Conservation (phyloP, 1,140 invertebrate species). For the Ditylenchus dipsaci region DNA sequence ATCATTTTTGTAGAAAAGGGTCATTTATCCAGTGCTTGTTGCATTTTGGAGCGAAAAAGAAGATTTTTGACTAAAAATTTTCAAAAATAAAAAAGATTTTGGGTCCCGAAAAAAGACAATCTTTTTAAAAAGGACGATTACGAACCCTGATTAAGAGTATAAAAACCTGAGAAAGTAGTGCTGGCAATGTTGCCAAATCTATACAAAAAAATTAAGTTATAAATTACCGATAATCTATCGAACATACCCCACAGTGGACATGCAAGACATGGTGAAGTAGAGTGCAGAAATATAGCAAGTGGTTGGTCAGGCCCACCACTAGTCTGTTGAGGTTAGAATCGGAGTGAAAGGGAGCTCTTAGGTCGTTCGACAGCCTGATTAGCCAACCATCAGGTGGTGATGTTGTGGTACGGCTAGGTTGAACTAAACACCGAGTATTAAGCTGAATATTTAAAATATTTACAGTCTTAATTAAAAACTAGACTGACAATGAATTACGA, state of each 20-base stretch:
- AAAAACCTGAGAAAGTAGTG: conserved; percentile 72
- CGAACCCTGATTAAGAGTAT: too few species aligned
- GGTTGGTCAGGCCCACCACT: conserved; percentile 59
- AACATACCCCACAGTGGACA: conserved; percentile 84
- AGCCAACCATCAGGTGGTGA: conserved; percentile 39
- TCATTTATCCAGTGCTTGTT: too few species aligned
- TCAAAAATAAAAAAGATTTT: too few species aligned
- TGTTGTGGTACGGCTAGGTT: neutral
- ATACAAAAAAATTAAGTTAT: too few species aligned
- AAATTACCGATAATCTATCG: too few species aligned
- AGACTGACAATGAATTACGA: too few species aligned
- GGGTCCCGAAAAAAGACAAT: too few species aligned
- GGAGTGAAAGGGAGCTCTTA: conserved; percentile 53
- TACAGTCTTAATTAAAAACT: conserved; percentile 16
- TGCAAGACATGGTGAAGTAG: conserved; percentile 99
- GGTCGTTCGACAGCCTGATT: conserved; percentile 50
- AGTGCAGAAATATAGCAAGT: conserved; percentile 69
- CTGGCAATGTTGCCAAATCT: conserved; percentile 95
- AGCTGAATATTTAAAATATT: neutral
- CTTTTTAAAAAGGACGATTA: too few species aligned
- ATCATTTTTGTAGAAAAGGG: too few species aligned
- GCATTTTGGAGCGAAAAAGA: neutral
- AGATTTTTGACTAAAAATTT: too few species aligned
- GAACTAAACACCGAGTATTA: neutral
- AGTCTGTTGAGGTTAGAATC: conserved; percentile 55